phyloP scores from a whole-genome alignment of 1,140 invertebrate species.

The Battus philenor region DNA sequence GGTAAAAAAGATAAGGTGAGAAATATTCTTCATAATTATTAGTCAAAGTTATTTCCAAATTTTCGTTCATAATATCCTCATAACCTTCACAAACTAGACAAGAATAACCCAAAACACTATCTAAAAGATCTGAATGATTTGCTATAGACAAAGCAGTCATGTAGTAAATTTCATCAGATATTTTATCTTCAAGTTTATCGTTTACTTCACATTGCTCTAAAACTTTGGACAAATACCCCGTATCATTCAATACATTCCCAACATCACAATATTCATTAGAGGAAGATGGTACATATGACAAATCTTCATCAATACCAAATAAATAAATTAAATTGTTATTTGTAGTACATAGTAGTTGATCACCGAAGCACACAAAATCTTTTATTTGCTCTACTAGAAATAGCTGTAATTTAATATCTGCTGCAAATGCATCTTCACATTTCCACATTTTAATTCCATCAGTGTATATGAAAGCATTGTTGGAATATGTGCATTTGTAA shows the following conservation, averaged over 20 bases:
- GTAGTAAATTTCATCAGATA: constrained; percentile 42
- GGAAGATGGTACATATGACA: constrained; percentile 24
- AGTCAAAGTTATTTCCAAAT: constrained; percentile 31
- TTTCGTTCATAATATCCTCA: constrained; percentile 41
- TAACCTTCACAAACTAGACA: constrained; percentile 44
- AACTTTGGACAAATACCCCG: constrained; percentile 39
- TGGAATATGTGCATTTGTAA: constrained; percentile 29
- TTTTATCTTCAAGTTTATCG: constrained; percentile 30
- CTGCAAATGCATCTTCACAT: constrained; percentile 31
- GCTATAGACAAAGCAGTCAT: constrained; percentile 46
- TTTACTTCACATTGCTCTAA: constrained; percentile 40
- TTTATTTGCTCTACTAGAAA: constrained; percentile 43
- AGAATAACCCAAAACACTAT: constrained; percentile 33
- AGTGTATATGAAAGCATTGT: constrained; percentile 42
- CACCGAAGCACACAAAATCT: constrained; percentile 40
- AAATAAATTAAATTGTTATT: constrained; percentile 50
- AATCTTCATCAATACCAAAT: constrained; percentile 33
- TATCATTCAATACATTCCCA: constrained; percentile 37
- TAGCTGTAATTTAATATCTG: constrained; percentile 33
- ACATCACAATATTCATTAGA: constrained; percentile 32
- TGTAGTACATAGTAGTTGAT: constrained; percentile 53
- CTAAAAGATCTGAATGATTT: constrained; percentile 50
- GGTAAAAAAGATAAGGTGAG: constrained; percentile 26
- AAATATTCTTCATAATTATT: constrained; percentile 43
- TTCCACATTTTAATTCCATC: constrained; percentile 55